These are phyloP conservation scores for Spheniscus humboldti DNA, from an alignment of 2,797 vertebrate species.

Conservation along the genomic window DNA sequence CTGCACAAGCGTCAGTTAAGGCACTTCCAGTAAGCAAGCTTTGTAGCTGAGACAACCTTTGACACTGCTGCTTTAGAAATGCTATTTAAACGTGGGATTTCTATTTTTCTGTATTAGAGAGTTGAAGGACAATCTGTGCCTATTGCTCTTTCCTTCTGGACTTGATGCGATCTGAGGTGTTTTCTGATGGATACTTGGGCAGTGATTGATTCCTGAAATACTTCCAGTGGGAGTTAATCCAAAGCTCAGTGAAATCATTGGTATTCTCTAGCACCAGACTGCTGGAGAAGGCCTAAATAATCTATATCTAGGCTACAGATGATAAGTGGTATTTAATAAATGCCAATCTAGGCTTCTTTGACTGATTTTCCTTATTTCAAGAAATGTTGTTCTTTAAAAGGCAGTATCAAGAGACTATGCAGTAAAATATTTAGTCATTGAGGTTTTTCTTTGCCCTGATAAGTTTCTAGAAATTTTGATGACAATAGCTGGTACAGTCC, in stretches of 20 bases:
- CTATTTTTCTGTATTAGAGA: not conserved
- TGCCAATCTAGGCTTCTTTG: not conserved
- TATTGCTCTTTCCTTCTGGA: not conserved
- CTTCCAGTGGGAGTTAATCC: not conserved
- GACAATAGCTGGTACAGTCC: not conserved
- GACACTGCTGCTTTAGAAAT: not conserved
- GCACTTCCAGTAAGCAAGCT: not conserved
- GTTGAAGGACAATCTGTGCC: not conserved
- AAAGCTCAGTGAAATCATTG: not conserved
- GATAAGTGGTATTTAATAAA: not conserved
- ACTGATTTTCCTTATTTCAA: not conserved
- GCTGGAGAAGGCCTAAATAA: not conserved
- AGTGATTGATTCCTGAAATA: not conserved
- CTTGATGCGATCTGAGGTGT: not conserved
- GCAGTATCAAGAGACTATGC: not conserved
- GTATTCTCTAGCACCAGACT: not conserved
- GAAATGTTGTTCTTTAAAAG: not conserved
- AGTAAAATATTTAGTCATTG: not conserved
- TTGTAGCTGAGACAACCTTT: not conserved
- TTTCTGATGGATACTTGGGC: not conserved
- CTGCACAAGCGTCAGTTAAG: not conserved
- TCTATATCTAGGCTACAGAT: fast-evolving
- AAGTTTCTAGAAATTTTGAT: not conserved
- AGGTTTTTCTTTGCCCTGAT: not conserved
- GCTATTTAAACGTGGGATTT: not conserved